phyloP scores from a whole-genome alignment of 1,140 invertebrate genomes.

The Gyrodactylus salaris region DNA sequence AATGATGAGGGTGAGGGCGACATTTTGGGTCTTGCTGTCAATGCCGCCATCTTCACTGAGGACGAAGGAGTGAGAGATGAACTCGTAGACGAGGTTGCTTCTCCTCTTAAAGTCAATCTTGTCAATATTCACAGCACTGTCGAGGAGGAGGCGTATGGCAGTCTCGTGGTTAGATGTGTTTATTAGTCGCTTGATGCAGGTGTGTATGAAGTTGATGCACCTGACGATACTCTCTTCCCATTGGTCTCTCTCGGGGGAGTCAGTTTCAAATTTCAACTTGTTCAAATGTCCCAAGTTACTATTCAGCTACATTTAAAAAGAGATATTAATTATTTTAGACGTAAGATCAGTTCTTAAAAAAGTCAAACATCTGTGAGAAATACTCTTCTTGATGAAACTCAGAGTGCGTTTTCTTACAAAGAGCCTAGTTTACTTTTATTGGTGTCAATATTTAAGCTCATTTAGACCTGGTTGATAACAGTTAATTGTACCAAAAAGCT shows the following conservation, averaged over 20 bases:
- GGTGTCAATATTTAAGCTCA: too few species aligned
- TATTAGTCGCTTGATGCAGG: neutral
- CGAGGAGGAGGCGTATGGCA: constrained; percentile 52
- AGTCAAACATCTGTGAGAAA: too few species aligned
- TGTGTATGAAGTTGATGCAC: neutral
- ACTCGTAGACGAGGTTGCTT: constrained; percentile 86
- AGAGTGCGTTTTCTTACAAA: too few species aligned
- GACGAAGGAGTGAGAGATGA: constrained; percentile 77
- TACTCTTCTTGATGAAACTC: too few species aligned
- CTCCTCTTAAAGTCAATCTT: constrained; percentile 64
- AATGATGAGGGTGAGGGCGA: constrained; percentile 70
- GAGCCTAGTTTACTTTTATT: too few species aligned
- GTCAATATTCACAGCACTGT: constrained; percentile 62
- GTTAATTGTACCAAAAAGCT: too few species aligned
- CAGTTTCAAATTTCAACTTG: neutral
- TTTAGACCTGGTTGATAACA: too few species aligned
- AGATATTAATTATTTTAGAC: too few species aligned
- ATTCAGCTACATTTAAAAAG: neutral
- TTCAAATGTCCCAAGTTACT: neutral
- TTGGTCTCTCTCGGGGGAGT: neutral
- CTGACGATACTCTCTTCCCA: neutral
- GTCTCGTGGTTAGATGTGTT: neutral
- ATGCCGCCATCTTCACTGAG: constrained; percentile 93
- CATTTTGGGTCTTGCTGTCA: constrained; percentile 73
- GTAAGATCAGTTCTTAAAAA: too few species aligned